Conservation (phyloP, 2,113 vertebrate species). For the Brienomyrus longianalis region DNA sequence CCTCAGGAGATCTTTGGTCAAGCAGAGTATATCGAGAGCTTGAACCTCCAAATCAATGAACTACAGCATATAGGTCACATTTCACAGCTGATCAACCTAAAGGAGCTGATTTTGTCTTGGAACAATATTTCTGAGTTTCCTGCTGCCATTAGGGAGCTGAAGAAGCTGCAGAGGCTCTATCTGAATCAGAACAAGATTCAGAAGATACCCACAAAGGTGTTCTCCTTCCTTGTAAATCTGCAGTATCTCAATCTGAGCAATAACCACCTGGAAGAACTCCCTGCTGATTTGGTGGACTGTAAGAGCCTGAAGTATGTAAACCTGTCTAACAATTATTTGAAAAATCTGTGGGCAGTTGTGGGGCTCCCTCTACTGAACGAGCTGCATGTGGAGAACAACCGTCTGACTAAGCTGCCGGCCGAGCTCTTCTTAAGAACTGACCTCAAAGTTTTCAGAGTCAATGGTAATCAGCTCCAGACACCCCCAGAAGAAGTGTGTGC, state of each 20-base stretch:
- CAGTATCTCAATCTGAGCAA: constrained; percentile 47
- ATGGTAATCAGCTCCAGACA: constrained; percentile 48
- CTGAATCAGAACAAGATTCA: constrained; percentile 56
- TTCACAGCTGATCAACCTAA: constrained; percentile 38
- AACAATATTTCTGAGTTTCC: constrained; percentile 48
- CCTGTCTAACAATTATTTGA: constrained; percentile 48
- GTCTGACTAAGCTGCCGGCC: constrained; percentile 45
- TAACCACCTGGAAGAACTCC: constrained; percentile 41
- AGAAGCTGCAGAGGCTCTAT: constrained; percentile 47
- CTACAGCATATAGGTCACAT: constrained; percentile 33
- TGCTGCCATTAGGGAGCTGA: constrained; percentile 39
- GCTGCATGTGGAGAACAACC: constrained; percentile 50
- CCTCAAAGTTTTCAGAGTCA: constrained; percentile 48
- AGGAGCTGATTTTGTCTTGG: constrained; percentile 47
- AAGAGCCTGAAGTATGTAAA: constrained; percentile 46
- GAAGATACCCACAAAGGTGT: constrained; percentile 31
- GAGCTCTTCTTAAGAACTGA: constrained; percentile 42
- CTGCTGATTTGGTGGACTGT: constrained; percentile 45
- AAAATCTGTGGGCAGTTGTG: constrained; percentile 25
- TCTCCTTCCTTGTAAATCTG: constrained; percentile 39
- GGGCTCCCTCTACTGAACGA: constrained; percentile 39
- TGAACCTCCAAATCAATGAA: constrained; percentile 24
- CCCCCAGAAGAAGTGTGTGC: constrained; percentile 53
- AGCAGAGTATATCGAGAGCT: background rate
- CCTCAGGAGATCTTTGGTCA: background rate